phyloP scores from a whole-genome alignment of 2,888 invertebrate genomes.

The Selenia dentaria region DNA sequence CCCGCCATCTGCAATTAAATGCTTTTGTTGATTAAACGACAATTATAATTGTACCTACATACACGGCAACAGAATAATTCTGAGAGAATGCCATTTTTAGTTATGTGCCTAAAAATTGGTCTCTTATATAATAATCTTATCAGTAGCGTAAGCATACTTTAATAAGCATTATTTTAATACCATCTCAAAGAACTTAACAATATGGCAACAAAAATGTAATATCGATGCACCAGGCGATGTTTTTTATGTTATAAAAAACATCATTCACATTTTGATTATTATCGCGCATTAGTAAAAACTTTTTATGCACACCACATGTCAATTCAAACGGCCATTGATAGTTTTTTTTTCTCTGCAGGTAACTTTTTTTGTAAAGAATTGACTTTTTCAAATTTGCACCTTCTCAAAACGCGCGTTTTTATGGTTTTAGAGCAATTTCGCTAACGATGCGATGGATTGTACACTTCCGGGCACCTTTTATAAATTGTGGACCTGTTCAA shows the following conservation, averaged over 20 bases:
- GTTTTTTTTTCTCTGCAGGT: conserved; percentile 51
- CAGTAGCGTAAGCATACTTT: too few species aligned
- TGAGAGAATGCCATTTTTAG: too few species aligned
- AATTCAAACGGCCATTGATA: conserved; percentile 61
- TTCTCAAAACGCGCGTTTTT: conserved; percentile 63
- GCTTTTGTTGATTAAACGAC: too few species aligned
- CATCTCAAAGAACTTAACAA: conserved; percentile 6
- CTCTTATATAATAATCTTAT: too few species aligned
- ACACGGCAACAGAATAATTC: too few species aligned
- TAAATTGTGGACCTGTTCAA: conserved; percentile 32
- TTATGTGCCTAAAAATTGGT: too few species aligned
- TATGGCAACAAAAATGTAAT: conserved; percentile 8
- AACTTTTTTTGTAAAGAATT: conserved; percentile 35
- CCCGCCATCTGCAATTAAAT: too few species aligned
- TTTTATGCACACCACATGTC: conserved; percentile 61
- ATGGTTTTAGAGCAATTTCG: conserved; percentile 63
- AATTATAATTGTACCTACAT: too few species aligned
- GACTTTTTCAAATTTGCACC: conserved; percentile 69
- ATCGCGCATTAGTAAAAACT: conserved; percentile 63
- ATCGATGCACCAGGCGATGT: conserved; percentile 21
- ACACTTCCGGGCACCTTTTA: conserved; percentile 57
- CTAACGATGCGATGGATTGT: conserved; percentile 69
- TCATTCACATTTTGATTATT: conserved; percentile 52
- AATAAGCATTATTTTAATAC: conserved; percentile 3
- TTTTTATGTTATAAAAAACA: conserved; percentile 20